Evolutionary conservation across 2,113 vertebrate genomes (phyloP).

Genomic region (Leucoraja erinaceus): DNA sequence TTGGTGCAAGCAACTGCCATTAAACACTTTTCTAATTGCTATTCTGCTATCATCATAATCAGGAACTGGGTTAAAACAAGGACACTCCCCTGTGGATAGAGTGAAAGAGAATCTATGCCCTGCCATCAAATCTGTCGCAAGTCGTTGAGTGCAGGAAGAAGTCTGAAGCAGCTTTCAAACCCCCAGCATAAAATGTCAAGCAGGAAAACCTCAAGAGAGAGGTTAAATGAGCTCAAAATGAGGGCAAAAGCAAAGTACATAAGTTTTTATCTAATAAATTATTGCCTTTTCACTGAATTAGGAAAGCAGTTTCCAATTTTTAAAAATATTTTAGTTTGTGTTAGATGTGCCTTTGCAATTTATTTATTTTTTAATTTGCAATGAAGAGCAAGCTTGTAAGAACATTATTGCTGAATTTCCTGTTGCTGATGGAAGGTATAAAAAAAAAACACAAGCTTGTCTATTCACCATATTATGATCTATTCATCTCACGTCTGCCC

Average conservation of each 20-base stretch:
- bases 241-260: not conserved
- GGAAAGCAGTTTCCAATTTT: not conserved
- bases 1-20: not conserved
- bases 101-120: not conserved
- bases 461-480: not conserved
- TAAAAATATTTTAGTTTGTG: not conserved
- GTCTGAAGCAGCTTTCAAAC: not conserved
- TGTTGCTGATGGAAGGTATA: not conserved
- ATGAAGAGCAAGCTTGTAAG: not conserved
- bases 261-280: no score
- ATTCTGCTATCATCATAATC: not conserved
- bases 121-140: not conserved
- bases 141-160: not conserved
- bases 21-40: not conserved
- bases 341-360: not conserved
- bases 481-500: not conserved
- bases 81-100: not conserved
- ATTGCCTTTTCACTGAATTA: not conserved
- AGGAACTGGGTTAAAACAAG: not conserved
- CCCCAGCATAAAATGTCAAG: not conserved
- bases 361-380: not conserved
- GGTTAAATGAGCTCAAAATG: not conserved
- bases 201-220: not conserved
- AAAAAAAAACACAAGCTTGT: slow-evolving; percentile 11
- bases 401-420: not conserved